A percentile compares a stretch with the other conserved stretches of the same genome.
Evolutionary conservation across 1,140 invertebrate genomes (phyloP).

Genomic region (Acromyrmex charruanus): DNA sequence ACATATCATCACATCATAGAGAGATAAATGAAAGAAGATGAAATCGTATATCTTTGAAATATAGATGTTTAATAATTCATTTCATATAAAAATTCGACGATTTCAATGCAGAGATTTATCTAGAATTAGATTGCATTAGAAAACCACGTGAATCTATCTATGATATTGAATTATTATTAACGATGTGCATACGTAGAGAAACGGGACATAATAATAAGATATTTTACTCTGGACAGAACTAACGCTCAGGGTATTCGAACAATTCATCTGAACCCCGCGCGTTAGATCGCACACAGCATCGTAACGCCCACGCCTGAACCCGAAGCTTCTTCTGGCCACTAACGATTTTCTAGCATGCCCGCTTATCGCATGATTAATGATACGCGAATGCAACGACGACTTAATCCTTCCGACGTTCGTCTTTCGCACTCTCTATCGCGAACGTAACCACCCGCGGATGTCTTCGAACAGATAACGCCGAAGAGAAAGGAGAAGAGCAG

Average conservation of each 20-base stretch:
- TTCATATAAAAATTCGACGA: neutral
- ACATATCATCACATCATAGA: neutral
- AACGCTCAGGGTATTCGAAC: conserved; percentile 8
- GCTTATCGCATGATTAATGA: conserved; percentile 83
- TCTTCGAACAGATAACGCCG: conserved; percentile 64
- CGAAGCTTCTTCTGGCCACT: conserved; percentile 28
- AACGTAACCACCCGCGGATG: conserved; percentile 46
- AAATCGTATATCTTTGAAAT: neutral
- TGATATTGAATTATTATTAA: neutral
- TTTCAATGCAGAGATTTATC: neutral
- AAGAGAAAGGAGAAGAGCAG: conserved; percentile 9
- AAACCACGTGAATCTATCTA: neutral
- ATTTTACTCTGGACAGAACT: conserved; percentile 19
- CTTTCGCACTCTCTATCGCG: conserved; percentile 52
- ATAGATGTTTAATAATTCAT: neutral
- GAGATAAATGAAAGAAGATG: neutral
- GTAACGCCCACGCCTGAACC: conserved; percentile 72
- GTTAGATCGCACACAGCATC: conserved; percentile 18
- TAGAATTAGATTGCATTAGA: neutral
- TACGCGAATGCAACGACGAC: conserved; percentile 75
- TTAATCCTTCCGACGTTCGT: conserved; percentile 79
- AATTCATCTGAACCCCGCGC: conserved; percentile 21
- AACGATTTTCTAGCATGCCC: conserved; percentile 80
- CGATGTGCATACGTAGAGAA: neutral
- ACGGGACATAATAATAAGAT: conserved; percentile 10